Percentiles rank a stretch among this genome's conserved stretches.
Conservation (phyloP, 2,888 invertebrate genomes). For the Phengaris arion region DNA sequence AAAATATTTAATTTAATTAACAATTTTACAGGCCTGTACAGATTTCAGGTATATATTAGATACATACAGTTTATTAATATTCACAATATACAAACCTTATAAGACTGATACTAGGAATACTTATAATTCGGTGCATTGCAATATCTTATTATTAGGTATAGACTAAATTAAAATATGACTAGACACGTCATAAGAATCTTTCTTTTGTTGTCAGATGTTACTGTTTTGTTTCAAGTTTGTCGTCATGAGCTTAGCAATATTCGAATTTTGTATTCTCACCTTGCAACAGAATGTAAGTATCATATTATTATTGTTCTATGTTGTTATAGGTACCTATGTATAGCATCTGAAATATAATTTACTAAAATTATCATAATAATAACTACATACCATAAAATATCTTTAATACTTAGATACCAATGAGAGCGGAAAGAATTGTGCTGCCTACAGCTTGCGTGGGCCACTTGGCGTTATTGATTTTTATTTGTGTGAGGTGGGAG, state of each 20-base stretch:
- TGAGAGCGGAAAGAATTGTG: background rate
- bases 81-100: background rate
- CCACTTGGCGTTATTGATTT: conserved; percentile 43
- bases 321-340: too few species aligned
- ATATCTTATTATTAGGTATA: too few species aligned
- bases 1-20: conserved; percentile 42
- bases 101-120: too few species aligned
- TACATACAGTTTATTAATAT: background rate
- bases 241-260: conserved; percentile 44
- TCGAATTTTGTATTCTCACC: conserved; percentile 48
- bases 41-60: conserved; percentile 43
- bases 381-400: too few species aligned
- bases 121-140: too few species aligned
- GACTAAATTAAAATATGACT: too few species aligned
- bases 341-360: too few species aligned
- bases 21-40: conserved; percentile 43
- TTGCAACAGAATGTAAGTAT: conserved; percentile 52
- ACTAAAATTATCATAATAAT: too few species aligned
- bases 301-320: too few species aligned
- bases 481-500: conserved; percentile 51
- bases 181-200: background rate
- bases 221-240: conserved; percentile 46
- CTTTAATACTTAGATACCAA: background rate
- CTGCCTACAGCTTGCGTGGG: conserved; percentile 30
- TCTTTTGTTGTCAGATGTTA: conserved; percentile 34